Evolutionary conservation across 2,113 vertebrate genomes (phyloP).

Genomic region (Podarcis raffonei): DNA sequence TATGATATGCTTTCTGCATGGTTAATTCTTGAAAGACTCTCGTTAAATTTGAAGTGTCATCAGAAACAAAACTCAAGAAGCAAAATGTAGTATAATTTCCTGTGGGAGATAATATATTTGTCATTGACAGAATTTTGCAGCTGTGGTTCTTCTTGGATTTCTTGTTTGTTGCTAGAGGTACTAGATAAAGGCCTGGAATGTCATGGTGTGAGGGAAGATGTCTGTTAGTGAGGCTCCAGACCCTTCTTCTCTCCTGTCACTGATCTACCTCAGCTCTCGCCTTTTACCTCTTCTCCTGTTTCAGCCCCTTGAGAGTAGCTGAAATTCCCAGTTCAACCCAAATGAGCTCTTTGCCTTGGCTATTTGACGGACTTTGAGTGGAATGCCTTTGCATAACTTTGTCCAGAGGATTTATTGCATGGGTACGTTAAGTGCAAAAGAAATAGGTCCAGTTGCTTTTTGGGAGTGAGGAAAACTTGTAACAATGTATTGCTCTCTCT

Average conservation of each 20-base stretch:
- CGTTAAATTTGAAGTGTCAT: background rate
- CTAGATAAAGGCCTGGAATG: background rate
- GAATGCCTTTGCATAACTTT: background rate
- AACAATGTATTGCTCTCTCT: too few relatives aligned
- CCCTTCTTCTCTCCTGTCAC: background rate
- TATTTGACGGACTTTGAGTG: background rate
- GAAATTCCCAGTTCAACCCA: background rate
- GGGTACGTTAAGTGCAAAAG: background rate
- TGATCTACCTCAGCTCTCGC: too few relatives aligned
- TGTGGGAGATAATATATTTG: background rate
- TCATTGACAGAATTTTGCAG: background rate
- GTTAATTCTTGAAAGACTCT: slow-evolving; percentile 22
- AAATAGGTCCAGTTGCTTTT: background rate
- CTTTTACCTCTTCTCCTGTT: background rate
- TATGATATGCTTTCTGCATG: slow-evolving; percentile 17
- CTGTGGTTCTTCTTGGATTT: background rate
- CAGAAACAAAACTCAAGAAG: background rate
- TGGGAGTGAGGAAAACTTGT: background rate
- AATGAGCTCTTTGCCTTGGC: background rate
- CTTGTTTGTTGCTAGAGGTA: background rate
- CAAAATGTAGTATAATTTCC: slow-evolving; percentile 11
- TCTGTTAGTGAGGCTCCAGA: background rate
- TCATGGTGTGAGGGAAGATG: background rate
- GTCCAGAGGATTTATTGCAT: background rate
- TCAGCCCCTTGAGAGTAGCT: background rate